Base-by-base conservation (phyloP, 2,888 invertebrate species). In the Thymelicus sylvestris region DNA sequence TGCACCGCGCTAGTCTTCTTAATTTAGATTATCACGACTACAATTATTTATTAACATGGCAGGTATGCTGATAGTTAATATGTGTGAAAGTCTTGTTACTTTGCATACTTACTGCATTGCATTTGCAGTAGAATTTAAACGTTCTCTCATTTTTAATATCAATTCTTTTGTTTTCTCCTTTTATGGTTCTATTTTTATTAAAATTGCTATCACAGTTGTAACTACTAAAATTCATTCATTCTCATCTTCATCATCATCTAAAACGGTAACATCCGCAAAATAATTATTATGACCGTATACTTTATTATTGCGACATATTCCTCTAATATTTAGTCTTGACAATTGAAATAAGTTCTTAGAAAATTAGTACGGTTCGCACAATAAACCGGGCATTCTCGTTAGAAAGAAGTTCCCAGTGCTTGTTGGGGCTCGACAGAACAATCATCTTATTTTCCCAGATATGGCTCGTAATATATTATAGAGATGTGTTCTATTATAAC, bases 361-460 rank as follows among this genome's bases (percentile, higher is more conserved):
- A 80, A 80, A 79, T 80, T 76, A 79, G 77, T 74, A 77, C 80
- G 71, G 76, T 88, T 89, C 87, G 82, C 88, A 88, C 88, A 87
- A 80, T 76, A 78, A 80, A 7, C 12, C 48, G 59, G n/a, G 38
- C 59, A 39, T 31, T 47, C 67, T 60, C 48, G 60, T 67, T 67
- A 67, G 38, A 67, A 15, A 7, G 15, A 67, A 39, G 39, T 67
- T 67, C 67, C 60, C 67, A 67, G 67, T 60, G 48, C 15, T 38
- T 48, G 39, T 44, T 47, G 66, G 31, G 77, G 80, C 86, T 87
- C 85, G 86, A 86, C 81, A 81, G 84, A 88, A 89, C 89, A 90
- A 91, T 91, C 84, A 86, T 82, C 78, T 80, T 75, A 80, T 83
- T 86, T 90, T 91, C 89, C 85, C 89, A 88, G 82, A 84, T 78